These are phyloP conservation scores for Urechis unicinctus DNA, from an alignment of 2,888 invertebrate genomes.

Conservation along the genomic window DNA sequence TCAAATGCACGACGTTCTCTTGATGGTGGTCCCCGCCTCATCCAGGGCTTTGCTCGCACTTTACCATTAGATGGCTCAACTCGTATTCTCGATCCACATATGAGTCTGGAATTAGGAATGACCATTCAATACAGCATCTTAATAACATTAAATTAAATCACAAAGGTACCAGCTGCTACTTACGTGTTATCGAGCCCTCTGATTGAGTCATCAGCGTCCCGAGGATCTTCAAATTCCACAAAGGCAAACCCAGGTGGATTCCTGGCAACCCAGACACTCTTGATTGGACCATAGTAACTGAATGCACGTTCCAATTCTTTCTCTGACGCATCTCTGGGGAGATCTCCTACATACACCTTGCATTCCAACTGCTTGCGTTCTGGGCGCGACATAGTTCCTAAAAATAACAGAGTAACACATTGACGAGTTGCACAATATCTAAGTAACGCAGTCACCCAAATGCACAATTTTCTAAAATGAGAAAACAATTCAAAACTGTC, in stretches of 20 bases:
- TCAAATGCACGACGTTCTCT: constrained; percentile 71
- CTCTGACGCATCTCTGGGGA: constrained; percentile 19
- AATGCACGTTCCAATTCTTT: constrained; percentile 18
- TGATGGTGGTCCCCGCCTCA: constrained; percentile 19
- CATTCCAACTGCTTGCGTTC: no score
- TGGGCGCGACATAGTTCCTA: no score
- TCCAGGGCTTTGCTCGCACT: constrained; percentile 22
- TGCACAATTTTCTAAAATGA: no score
- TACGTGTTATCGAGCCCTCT: constrained; percentile 76
- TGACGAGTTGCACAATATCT: no score
- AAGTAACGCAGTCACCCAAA: not conserved
- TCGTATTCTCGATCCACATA: constrained; percentile 74
- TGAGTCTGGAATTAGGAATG: constrained; percentile 3
- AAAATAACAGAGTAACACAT: no score
- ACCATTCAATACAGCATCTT: not conserved
- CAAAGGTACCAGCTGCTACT: not conserved
- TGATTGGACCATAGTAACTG: constrained; percentile 43
- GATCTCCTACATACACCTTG: constrained; percentile 20
- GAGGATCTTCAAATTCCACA: constrained; percentile 82
- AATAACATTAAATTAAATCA: not conserved
- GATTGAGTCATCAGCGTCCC: constrained; percentile 82
- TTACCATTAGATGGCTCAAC: constrained; percentile 90
- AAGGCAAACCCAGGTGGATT: constrained; percentile 67
- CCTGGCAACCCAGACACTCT: constrained; percentile 46
- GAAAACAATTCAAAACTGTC: no score